Base-by-base conservation (phyloP, 2,888 invertebrate genomes). In the Eurytoma adleriae region DNA sequence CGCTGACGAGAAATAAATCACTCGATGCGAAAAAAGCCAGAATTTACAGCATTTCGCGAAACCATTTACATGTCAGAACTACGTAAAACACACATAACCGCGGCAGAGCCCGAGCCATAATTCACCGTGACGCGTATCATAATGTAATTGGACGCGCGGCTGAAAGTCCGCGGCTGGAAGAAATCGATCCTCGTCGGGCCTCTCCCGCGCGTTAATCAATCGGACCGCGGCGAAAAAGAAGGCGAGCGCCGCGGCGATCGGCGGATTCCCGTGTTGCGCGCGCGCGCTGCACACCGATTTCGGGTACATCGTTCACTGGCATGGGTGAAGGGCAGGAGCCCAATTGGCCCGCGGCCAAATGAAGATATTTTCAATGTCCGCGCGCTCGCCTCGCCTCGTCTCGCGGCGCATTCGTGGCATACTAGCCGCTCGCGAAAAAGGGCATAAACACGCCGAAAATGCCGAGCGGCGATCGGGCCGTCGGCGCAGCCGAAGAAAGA, bases 281-380 rank as follows among this genome's bases (percentile, higher is more conserved):
- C 82, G 76, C 85, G 83, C 85, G 86, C 16, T 16, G 54, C n/a
- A 87, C 40, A 87, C 85, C 88, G 87, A 88, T 88, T 88, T 88
- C 85, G 40, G 87, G 78, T 87, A 86, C 87, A 89, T 84, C 86
- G 88, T 87, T 87, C 86, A 89, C 86, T 89, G 88, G 88, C 89
- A 87, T 87, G 86, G 87, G 86, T 87, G 89, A 90, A 89, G 89
- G 89, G 89, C 90, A 89, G 83, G 83, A 86, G 86, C 88, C 89
- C 90, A 89, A 89, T 90, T 90, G 90, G 90, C 86, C 59, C 64
- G 10, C n/a, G 16, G 89, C 90, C 90, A 90, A 89, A 88, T 87
- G 84, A 87, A 86, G 87, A 87, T 86, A 87, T 88, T 88, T 87
- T 88, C 88, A 88, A 89, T 88, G 89, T 88, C 86, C 87, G 85